Percentiles rank a stretch among this genome's conserved stretches.
Evolutionary conservation across 2,113 vertebrate species (phyloP).

Genomic region (Aepyceros melampus): DNA sequence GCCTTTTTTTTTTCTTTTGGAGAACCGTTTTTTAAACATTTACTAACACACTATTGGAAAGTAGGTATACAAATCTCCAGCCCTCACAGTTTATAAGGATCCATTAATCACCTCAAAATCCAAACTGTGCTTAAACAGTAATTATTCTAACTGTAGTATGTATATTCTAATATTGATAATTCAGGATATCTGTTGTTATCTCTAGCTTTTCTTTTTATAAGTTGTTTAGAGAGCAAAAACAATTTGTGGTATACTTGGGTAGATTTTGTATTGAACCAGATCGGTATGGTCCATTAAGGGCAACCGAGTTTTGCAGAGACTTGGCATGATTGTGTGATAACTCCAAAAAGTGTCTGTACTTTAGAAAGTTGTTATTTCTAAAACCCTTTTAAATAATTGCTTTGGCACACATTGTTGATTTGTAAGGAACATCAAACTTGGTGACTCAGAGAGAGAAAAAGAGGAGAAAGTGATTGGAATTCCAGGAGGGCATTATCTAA

Average conservation of each 20-base stretch:
- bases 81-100: neutral
- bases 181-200: neutral
- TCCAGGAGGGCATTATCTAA: neutral
- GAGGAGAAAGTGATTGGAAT: neutral
- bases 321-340: neutral
- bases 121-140: neutral
- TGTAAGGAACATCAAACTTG: neutral
- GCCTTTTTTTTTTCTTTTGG: neutral
- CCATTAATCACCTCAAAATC: neutral
- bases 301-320: neutral
- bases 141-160: neutral
- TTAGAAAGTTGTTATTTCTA: conserved; percentile 49
- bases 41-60: neutral
- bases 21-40: neutral
- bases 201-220: neutral
- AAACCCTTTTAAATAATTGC: conserved; percentile 59
- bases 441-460: neutral
- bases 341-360: neutral
- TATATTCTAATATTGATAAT: neutral
- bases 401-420: conserved; percentile 32
- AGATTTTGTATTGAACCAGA: neutral
- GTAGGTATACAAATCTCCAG: neutral
- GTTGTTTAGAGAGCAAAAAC: conserved; percentile 26
- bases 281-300: neutral
- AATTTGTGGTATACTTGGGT: neutral